These are phyloP conservation scores for Gnathonemus echidnorhynchus DNA, from an alignment of 2,113 vertebrate species.

Conservation along the genomic window DNA sequence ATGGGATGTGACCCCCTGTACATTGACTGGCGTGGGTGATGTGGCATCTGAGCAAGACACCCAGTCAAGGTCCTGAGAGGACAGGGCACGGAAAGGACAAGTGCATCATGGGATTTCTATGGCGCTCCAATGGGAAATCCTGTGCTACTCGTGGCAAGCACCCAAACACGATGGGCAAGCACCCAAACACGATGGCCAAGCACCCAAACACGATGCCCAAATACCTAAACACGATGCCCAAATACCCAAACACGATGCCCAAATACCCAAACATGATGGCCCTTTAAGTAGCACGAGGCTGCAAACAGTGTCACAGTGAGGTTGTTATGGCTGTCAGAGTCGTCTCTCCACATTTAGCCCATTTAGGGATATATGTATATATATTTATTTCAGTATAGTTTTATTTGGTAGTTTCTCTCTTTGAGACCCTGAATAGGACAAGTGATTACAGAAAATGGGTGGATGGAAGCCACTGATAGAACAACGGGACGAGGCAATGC, in stretches of 20 bases:
- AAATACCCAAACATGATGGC: no score
- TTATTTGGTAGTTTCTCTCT: not conserved
- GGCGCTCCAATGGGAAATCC: not conserved
- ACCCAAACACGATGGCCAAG: no score
- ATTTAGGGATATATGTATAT: not conserved
- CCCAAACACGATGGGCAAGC: not conserved
- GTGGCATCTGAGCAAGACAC: not conserved
- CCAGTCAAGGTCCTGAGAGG: not conserved
- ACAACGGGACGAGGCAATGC: not conserved
- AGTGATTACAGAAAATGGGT: not conserved
- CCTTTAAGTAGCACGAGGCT: not conserved
- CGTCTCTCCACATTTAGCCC: no score
- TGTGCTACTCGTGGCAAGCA: not conserved
- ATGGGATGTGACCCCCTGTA: not conserved
- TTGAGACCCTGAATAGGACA: not conserved
- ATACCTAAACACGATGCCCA: no score
- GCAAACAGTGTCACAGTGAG: no score
- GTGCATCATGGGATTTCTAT: not conserved
- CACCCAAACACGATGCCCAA: no score
- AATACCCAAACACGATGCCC: no score
- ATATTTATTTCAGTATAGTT: not conserved
- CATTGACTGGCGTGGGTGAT: no score
- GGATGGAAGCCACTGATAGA: not conserved
- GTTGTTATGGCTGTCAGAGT: no score
- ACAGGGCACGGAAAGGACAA: not conserved